Evolutionary conservation across 1,140 invertebrate species (phyloP).

Genomic region (Zophobas atratus): DNA sequence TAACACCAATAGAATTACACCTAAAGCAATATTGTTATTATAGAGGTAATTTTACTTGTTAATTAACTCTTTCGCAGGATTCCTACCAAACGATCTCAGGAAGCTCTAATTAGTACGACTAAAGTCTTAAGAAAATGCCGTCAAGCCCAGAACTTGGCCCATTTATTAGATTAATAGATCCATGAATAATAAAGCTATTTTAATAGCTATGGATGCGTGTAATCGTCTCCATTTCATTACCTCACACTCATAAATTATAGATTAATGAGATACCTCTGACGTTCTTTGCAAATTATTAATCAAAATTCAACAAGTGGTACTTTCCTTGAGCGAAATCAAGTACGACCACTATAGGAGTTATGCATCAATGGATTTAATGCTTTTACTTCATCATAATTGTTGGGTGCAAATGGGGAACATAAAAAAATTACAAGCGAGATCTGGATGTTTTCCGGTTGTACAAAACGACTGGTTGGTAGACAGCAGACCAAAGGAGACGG

Average conservation of each 20-base stretch:
- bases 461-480: no score
- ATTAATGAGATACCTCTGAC: constrained; percentile 25
- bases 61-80: constrained; percentile 16
- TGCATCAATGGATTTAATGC: no score
- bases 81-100: constrained; percentile 17
- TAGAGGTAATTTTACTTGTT: background rate
- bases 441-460: no score
- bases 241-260: constrained; percentile 26
- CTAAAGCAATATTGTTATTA: no score
- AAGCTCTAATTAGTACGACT: constrained; percentile 21
- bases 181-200: constrained; percentile 24
- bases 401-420: no score
- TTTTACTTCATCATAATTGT: no score
- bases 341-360: background rate
- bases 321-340: constrained; percentile 12
- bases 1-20: constrained; percentile 13
- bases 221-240: constrained; percentile 24
- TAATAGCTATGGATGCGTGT: constrained; percentile 11
- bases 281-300: constrained; percentile 23
- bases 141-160: background rate
- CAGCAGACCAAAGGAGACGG: no score
- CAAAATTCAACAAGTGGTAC: constrained; percentile 32
- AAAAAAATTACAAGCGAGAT: no score
- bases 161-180: constrained; percentile 26
- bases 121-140: background rate